Conservation (phyloP, 2,888 invertebrate species). For the Leucophora obtusa region DNA sequence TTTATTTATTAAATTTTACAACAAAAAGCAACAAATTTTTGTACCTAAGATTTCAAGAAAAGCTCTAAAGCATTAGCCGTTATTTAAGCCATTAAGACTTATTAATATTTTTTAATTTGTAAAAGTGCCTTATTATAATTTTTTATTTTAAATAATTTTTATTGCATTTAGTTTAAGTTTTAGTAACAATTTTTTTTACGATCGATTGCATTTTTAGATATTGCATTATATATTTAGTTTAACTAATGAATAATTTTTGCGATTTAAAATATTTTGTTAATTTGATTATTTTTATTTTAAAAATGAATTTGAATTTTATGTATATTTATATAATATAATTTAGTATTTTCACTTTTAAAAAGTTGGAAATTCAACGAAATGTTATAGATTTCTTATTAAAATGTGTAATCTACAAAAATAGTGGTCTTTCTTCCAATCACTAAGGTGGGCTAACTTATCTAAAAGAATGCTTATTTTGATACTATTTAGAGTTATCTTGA, state of each 20-base stretch:
- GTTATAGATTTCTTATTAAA: no score
- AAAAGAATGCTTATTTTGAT: no score
- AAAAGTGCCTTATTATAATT: conserved; percentile 51
- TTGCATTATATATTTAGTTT: conserved; percentile 32
- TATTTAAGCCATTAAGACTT: conserved; percentile 51
- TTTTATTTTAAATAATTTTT: conserved; percentile 29
- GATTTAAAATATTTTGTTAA: conserved; percentile 25
- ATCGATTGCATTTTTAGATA: conserved; percentile 55
- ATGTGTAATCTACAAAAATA: no score
- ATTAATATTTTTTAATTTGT: conserved; percentile 25
- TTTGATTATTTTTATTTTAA: conserved; percentile 11
- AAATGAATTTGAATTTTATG: conserved; percentile 42
- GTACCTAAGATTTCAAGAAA: conserved; percentile 51
- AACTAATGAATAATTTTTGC: conserved; percentile 19
- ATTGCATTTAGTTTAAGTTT: conserved; percentile 60
- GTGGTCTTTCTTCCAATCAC: no score
- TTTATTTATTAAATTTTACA: conserved; percentile 48
- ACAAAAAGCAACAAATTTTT: conserved; percentile 29
- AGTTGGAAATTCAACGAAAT: no score
- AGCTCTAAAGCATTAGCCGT: conserved; percentile 40
- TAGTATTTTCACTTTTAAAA: no score
- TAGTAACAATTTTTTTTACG: conserved; percentile 49
- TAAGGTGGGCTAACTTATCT: no score
- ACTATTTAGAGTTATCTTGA: no score
- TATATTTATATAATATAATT: no score